Evolutionary conservation across 2,797 vertebrate species (phyloP).

Genomic region (Artibeus jamaicensis): DNA sequence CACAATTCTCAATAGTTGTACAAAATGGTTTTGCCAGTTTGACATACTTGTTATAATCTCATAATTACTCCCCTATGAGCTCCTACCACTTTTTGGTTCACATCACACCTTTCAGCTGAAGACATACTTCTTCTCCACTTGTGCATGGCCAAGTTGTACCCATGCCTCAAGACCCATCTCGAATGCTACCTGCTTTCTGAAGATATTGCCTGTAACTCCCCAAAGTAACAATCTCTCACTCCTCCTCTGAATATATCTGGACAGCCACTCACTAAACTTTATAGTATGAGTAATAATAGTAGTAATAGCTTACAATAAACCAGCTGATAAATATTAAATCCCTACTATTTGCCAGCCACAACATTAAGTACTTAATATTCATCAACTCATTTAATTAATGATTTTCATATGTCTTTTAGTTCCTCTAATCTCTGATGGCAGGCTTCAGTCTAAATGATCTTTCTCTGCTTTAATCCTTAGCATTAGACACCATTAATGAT

Average conservation of each 20-base stretch:
- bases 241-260: not conserved
- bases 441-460: not conserved
- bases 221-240: not conserved
- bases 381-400: constrained; percentile 19
- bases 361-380: not conserved
- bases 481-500: not conserved
- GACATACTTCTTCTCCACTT: not conserved
- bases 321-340: not conserved
- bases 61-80: not conserved
- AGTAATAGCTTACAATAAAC: not conserved
- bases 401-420: not conserved
- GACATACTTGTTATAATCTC: not conserved
- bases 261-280: not conserved
- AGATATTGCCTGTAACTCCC: not conserved
- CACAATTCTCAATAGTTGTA: not conserved
- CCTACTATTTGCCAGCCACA: not conserved
- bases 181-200: not conserved
- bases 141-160: not conserved
- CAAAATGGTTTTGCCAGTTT: not conserved
- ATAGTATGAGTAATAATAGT: not conserved
- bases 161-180: not conserved
- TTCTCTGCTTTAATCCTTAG: not conserved
- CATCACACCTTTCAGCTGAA: not conserved
- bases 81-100: not conserved
- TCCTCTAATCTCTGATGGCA: not conserved